These are phyloP conservation scores for Proctacanthus coquilletti DNA, from an alignment of 1,140 invertebrate species.

Conservation along the genomic window DNA sequence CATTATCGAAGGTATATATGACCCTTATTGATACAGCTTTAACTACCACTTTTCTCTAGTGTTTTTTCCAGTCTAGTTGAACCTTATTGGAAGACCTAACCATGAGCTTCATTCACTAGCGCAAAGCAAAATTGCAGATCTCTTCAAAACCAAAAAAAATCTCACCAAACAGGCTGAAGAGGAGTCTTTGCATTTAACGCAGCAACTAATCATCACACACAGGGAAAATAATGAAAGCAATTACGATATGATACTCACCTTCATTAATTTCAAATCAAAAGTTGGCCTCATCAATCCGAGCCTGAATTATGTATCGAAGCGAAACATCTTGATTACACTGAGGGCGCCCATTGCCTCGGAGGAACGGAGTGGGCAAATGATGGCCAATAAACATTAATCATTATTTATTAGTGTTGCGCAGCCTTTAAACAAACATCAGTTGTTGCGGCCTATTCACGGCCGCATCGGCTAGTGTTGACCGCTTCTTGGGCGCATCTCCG, in stretches of 20 bases:
- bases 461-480: no score
- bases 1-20: no score
- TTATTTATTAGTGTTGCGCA: not conserved
- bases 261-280: conserved; percentile 1
- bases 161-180: no score
- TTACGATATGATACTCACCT: not conserved
- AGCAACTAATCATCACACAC: not conserved
- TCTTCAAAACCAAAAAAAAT: no score
- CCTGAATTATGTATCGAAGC: not conserved
- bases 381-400: conserved; percentile 1
- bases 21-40: no score
- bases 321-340: conserved; percentile 1
- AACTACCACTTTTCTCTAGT: no score
- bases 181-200: no score
- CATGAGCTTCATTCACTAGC: no score
- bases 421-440: not conserved
- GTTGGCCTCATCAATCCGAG: not conserved
- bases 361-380: not conserved
- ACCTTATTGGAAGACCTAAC: no score
- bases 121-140: no score
- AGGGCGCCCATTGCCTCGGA: not conserved
- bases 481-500: no score
- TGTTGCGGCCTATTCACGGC: not conserved
- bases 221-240: conserved; percentile 1
- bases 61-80: no score